These are phyloP conservation scores for Aelia acuminata DNA, from an alignment of 2,888 invertebrate species.

Conservation along the genomic window DNA sequence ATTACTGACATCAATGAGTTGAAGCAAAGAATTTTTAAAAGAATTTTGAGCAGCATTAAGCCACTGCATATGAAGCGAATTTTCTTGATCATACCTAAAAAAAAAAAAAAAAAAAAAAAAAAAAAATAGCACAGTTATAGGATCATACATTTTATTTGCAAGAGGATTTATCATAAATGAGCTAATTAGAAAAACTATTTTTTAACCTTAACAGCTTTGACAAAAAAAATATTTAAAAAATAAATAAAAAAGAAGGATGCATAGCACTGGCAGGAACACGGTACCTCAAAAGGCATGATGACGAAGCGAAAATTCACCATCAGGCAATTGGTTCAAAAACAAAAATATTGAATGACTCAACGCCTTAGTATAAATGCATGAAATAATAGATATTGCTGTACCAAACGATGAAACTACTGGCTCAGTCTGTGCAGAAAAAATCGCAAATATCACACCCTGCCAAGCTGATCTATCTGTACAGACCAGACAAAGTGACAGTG, in stretches of 20 bases:
- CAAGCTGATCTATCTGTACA: too few species aligned
- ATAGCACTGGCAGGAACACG: too few species aligned
- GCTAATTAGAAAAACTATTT: background rate
- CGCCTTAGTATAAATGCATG: too few species aligned
- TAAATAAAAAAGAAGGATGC: background rate
- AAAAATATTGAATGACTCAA: too few species aligned
- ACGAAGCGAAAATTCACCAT: too few species aligned
- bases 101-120: slow-evolving; percentile 47
- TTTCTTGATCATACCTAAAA: slow-evolving; percentile 78
- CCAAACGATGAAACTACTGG: too few species aligned
- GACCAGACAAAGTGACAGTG: too few species aligned
- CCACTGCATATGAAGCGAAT: slow-evolving; percentile 88
- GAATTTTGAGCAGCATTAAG: slow-evolving; percentile 85
- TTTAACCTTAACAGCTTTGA: background rate
- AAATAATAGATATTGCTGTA: too few species aligned
- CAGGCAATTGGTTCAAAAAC: too few species aligned
- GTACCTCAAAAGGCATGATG: too few species aligned
- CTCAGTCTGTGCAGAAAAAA: too few species aligned
- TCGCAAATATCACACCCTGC: too few species aligned
- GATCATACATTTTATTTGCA: background rate
- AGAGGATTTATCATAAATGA: background rate
- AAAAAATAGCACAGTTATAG: background rate
- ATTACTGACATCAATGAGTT: slow-evolving; percentile 63
- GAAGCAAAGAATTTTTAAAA: slow-evolving; percentile 80
- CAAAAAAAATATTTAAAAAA: background rate